Evolutionary conservation across 2,888 invertebrate genomes (phyloP), one percentile per base, ranked within the genome.

Genomic region (Agonum fuliginosum): DNA sequence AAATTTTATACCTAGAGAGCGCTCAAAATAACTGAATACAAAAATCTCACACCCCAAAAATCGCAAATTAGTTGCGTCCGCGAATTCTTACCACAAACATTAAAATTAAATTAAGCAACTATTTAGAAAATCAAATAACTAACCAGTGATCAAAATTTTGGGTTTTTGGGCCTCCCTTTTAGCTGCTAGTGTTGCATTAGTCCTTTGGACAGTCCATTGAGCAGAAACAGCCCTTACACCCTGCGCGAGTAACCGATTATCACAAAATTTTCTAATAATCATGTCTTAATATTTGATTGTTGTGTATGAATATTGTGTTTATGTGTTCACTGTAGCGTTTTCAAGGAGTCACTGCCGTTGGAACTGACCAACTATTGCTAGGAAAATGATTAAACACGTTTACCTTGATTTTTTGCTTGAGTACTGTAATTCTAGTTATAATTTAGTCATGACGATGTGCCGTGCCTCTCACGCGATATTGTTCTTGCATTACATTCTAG

Each of bases 111-210:
- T n/a, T n/a, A n/a, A n/a, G n/a, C n/a, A n/a, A n/a, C n/a, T n/a
- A n/a, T n/a, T n/a, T n/a, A n/a, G n/a, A n/a, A n/a, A n/a, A n/a
- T n/a, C n/a, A n/a, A n/a, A 17, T 17, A 24, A 77, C 77, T 19
- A 37, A 78, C 78, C 78, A 19, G 78, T 78, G 46, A 78, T 78
- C 14, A 78, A 14, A 46, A 78, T 78, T 65, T 73, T 78, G 24
- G 78, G 78, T 1, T 73, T 78, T 37, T 78, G 27, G 3, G 72
- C 78, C 34, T 27, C 72, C 46, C 78, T 22, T 51, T 73, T 78
- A 12, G 78, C 78, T 22, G 65, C 72, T n/a, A 78, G 46, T 5
- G 46, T 14, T 1, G 51, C 76, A 54, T 77, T 77, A 14, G 22
- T 43, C 34, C 76, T 77, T 41, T 70, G 41, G 12, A 51, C 6